phyloP scores from a whole-genome alignment of 2,113 vertebrate species.

The Mystacornis crossleyi region DNA sequence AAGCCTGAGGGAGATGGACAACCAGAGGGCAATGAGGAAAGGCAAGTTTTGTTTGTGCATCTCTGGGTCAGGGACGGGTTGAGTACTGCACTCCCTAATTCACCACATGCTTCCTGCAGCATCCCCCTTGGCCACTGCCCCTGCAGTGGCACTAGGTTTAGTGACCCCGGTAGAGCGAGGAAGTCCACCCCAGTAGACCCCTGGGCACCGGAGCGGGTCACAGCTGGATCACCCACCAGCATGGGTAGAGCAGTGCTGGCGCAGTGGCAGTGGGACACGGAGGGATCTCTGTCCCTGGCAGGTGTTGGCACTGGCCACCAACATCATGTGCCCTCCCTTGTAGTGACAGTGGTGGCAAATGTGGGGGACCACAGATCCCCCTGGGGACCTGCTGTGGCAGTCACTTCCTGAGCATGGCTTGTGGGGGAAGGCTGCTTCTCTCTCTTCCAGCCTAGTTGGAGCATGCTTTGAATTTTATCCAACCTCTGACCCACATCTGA shows the following conservation, averaged over 20 bases:
- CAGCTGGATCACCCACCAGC: neutral
- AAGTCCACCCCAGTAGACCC: neutral
- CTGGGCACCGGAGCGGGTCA: fast-evolving
- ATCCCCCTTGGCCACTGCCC: neutral
- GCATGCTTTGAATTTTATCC: slow-evolving; percentile 50
- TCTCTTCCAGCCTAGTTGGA: neutral
- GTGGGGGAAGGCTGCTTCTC: neutral
- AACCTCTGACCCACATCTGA: slow-evolving; percentile 70
- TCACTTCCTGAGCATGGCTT: neutral
- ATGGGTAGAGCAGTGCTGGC: fast-evolving
- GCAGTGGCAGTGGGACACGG: fast-evolving
- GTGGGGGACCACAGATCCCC: neutral
- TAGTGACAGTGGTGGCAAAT: neutral
- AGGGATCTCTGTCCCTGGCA: neutral
- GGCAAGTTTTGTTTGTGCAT: neutral
- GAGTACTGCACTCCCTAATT: neutral
- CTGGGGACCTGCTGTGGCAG: neutral
- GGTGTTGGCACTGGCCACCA: neutral
- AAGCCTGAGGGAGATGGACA: neutral
- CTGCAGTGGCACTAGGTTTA: neutral
- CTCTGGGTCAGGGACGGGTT: neutral
- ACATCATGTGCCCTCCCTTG: fast-evolving
- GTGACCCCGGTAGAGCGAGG: fast-evolving
- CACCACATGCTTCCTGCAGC: neutral
- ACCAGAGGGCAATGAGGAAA: neutral